Evolutionary conservation across 2,797 vertebrate species (phyloP), one percentile per base, ranked within the genome.

Genomic region (Mergus octosetaceus): DNA sequence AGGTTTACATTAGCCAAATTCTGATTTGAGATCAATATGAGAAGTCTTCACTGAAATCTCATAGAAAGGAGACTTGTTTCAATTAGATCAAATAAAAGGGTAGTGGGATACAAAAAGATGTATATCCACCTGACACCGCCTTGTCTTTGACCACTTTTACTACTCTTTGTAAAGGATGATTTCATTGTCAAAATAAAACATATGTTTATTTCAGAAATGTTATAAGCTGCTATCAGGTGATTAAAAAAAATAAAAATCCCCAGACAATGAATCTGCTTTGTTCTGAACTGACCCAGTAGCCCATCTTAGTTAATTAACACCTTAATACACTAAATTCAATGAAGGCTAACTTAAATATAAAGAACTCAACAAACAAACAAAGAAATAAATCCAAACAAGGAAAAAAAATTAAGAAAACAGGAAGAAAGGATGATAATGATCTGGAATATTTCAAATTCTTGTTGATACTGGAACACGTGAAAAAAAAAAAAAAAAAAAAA

Each of bases 251-350:
- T 12, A 73, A 87, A 89, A 89, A 76, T 30, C n/a, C 20, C 3
- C 2, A 8, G 58, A 51, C 8, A 45, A 14, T 0, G 0, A 74
- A 68, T 4, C 17, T 47, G 39, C 18, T 38, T 85, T 75, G 54
- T 72, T 94, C 43, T 85, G 32, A 94, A 56, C 22, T 64, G 25
- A 41, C 25, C 39, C 21, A 54, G n/a, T 66, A 76, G 84, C 11
- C 0, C 0, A 76, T 36, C 14, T 54, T 16, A 78, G 10, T 72
- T 72, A 76, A 66, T 75, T 72, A 76, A 66, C 12, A 53, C 16
- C 69, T 83, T 16, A 89, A 51, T 38, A 90, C 80, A 77, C 38
- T 74, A 74, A 82, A n/a, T 82, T 60, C 36, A 80, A 22, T 47
- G 36, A 74, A 8, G 18, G 6, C 6, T 78, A 78, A 64, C 27